Evolutionary conservation across 2,113 vertebrate genomes (phyloP).

Genomic region (Condylura cristata): DNA sequence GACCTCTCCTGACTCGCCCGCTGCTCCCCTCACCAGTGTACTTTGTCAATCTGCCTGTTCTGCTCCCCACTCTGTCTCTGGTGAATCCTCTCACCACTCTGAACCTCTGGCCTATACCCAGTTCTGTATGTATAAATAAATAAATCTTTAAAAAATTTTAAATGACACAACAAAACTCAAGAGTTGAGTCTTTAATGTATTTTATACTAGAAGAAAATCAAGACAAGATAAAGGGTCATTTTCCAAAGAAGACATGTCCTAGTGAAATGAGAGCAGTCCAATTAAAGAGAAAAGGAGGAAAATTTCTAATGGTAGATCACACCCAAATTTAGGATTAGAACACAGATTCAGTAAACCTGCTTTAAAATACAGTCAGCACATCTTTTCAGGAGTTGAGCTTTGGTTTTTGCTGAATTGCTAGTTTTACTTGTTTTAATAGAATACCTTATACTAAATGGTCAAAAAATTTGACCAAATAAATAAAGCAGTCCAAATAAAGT

Average conservation of each 20-base stretch:
- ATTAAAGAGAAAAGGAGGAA: background rate
- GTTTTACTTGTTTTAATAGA: background rate
- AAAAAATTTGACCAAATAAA: too few species aligned
- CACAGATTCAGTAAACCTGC: background rate
- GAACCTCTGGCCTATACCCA: too few species aligned
- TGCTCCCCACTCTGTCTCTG: too few species aligned
- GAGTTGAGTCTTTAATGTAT: background rate
- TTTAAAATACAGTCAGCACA: background rate
- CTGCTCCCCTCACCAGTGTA: too few species aligned
- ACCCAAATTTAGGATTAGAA: background rate
- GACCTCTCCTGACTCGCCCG: too few species aligned
- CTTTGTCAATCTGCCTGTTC: too few species aligned
- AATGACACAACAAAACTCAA: background rate
- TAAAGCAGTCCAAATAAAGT: background rate
- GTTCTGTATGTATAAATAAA: too few species aligned
- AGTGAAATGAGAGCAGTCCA: background rate
- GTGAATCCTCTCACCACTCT: too few species aligned
- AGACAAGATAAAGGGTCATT: background rate
- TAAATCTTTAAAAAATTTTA: too few species aligned
- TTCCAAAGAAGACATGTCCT: background rate
- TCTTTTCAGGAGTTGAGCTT: background rate
- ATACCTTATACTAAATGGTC: background rate
- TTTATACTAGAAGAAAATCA: background rate
- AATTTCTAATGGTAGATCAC: background rate
- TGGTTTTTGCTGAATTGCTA: background rate